These are phyloP conservation scores for Apostichopus japonicus DNA, from an alignment of 35 echinoderm and acorn worm genomes.

Conservation along the genomic window DNA sequence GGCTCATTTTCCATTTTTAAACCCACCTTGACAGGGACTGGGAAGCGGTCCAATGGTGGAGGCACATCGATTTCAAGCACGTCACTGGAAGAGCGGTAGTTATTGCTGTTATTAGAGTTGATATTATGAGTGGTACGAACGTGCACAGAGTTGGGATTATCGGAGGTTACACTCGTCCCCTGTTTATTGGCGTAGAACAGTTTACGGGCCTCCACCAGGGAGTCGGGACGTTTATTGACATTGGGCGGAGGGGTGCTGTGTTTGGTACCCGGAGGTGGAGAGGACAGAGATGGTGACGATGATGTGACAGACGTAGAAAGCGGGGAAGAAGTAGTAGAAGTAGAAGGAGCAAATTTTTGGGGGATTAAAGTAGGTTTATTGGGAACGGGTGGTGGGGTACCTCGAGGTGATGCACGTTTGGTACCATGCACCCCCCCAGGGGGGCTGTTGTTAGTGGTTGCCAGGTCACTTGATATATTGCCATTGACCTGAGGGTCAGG, in stretches of 20 bases:
- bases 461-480: not conserved
- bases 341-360: constrained; percentile 83
- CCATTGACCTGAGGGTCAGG: constrained; percentile 58
- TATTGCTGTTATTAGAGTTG: constrained; percentile 70
- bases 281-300: constrained; percentile 33
- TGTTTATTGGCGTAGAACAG: constrained; percentile 98
- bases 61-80: constrained; percentile 59
- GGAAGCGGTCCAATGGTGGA: constrained; percentile 44
- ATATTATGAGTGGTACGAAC: constrained; percentile 44
- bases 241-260: constrained; percentile 53
- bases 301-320: constrained; percentile 5
- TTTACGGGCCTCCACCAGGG: constrained; percentile 98
- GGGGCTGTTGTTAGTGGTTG: not conserved
- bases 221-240: constrained; percentile 71
- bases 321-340: constrained; percentile 49
- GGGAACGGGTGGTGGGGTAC: constrained; percentile 92
- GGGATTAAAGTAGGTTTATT: constrained; percentile 98
- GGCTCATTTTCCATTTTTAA: constrained; percentile 39
- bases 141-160: constrained; percentile 50
- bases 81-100: constrained; percentile 43
- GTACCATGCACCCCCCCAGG: constrained; percentile 59
- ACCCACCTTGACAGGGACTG: constrained; percentile 56
- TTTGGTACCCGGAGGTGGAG: not conserved
- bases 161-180: constrained; percentile 50
- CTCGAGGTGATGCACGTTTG: constrained; percentile 77